Base-by-base conservation (phyloP, 2,113 vertebrate genomes). In the Embiotoca jacksoni region DNA sequence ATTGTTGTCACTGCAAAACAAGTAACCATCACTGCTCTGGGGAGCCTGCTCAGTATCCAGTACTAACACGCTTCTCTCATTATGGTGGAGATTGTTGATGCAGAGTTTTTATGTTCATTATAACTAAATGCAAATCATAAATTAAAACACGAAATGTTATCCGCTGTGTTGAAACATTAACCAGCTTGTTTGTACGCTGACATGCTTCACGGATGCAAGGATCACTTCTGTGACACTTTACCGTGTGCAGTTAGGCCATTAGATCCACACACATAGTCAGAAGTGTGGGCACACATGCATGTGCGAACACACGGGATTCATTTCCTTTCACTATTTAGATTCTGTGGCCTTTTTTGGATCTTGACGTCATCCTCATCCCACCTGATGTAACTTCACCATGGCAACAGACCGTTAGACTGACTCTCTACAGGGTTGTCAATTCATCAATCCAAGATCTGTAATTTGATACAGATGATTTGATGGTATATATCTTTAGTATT, bases 331-430 rank as follows among this genome's bases (percentile, higher is more conserved):
- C 52, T 41, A 39, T 65, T 23, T 15, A 49, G 3, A 62, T 10
- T 50, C 15, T 23, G 31, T 10, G 30, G 11, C 41, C 15, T 41
- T 59, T 75, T 69, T 37, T 60, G 46, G 13, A 39, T 73, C 9
- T 53, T 54, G n/a, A 58, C 36, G 4, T 53, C 31, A 61, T 73
- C 55, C 47, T 72, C 67, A 13, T 53, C 49, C 37, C 11, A 57
- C 47, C 66, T 11, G 49, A 30, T 36, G 14, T 9, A 31, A 57
- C 30, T 16, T 74, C 44, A 62, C 75, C 49, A 41, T 75, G 63
- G 78, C 72, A 82, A 76, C 61, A 39, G 10, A 70, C 32, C 10
- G 8, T 59, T 10, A 52, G 6, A 30, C 6, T 65, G 15, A 39
- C 32, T 75, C 76, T 57, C 47, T 6, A 44, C 35, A 7, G n/a